Percentiles rank a stretch among this genome's conserved stretches.
These are phyloP conservation scores for Ariopsis seemanni DNA, from an alignment of 2,113 vertebrate species.

Conservation along the genomic window DNA sequence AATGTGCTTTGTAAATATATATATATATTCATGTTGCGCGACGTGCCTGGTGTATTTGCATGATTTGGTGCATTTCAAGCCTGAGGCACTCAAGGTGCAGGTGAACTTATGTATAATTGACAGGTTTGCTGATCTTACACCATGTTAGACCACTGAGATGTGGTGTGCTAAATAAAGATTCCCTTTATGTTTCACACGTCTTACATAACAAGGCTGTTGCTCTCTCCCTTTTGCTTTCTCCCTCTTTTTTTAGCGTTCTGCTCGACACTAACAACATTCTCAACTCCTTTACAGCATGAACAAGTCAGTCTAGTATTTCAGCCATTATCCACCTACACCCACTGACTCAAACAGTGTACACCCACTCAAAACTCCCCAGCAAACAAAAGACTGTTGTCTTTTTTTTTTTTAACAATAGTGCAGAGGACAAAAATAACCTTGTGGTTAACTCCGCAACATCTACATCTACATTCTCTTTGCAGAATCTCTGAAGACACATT, in stretches of 20 bases:
- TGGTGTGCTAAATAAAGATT: constrained; percentile 42
- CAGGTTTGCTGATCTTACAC: constrained; percentile 37
- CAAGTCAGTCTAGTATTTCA: neutral
- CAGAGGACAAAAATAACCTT: constrained; percentile 5
- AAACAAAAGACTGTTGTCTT: neutral
- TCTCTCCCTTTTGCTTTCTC: constrained; percentile 20
- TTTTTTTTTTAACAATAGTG: neutral
- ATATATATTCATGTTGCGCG: neutral
- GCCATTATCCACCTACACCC: neutral
- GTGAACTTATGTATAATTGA: constrained; percentile 47
- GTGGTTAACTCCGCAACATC: neutral
- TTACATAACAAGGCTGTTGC: constrained; percentile 47
- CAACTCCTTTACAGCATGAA: constrained; percentile 15
- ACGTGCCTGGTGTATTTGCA: neutral
- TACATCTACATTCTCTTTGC: neutral
- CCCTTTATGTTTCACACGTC: constrained; percentile 50
- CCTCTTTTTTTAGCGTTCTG: constrained; percentile 18
- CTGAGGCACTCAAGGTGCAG: constrained; percentile 31
- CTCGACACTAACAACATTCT: neutral
- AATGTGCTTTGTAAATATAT: neutral
- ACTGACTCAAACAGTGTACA: neutral
- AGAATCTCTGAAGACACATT: neutral
- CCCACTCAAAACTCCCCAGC: neutral
- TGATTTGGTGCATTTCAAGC: constrained; percentile 1
- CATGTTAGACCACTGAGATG: constrained; percentile 33